Evolutionary conservation across 2,797 vertebrate species (phyloP), one percentile per base, ranked within the genome.

Genomic region (Parauchenoglanis ngamensis): DNA sequence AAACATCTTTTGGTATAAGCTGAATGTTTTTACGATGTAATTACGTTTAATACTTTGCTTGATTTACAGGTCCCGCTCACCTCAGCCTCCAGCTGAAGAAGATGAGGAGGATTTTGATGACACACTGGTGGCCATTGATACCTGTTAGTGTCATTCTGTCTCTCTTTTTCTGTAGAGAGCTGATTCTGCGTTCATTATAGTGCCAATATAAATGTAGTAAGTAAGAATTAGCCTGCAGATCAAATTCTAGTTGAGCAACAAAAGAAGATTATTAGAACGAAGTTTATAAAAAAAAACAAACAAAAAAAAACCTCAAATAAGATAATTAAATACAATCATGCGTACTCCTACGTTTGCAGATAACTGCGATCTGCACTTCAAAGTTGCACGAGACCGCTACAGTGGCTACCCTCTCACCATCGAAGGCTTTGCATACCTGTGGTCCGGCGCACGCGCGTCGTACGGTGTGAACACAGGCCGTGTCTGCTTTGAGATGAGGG

Each of bases 401-500:
- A 97, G 96, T 17, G 98, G 98, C 0, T 98, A 98, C 90, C 98
- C 98, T 0, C 94, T 99, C 84, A 98, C 98, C 68, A 98, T 98
- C 0, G 97, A 99, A 92, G 98, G 98, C 17, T 99, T 99, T 86
- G 98, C 98, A 35, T 99, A 96, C 91, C 94, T 99, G 57, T 99
- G 98, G 98, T 96, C 98, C 0, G 98, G 98, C n/a, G 98, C 97
- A 1, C 93, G 98, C 23, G 97, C 97, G 13, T 95, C 97, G 17
- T 98, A 98, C 0, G 98, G 98, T 0, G 96, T 96, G 85, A 94
- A 91, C 83, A 94, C 91, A 83, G 98, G 98, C 2, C 96, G 97
- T 0, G 96, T 99, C 77, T 98, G 96, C 90, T 98, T 96, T 6
- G 98, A 99, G 94, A 96, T 98, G 94, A 98, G 97, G 97, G 98